A percentile compares a stretch with the other conserved stretches of the same genome.
Evolutionary conservation across 2,113 vertebrate genomes (phyloP).

Genomic region (Chamaetylas fuelleborni): DNA sequence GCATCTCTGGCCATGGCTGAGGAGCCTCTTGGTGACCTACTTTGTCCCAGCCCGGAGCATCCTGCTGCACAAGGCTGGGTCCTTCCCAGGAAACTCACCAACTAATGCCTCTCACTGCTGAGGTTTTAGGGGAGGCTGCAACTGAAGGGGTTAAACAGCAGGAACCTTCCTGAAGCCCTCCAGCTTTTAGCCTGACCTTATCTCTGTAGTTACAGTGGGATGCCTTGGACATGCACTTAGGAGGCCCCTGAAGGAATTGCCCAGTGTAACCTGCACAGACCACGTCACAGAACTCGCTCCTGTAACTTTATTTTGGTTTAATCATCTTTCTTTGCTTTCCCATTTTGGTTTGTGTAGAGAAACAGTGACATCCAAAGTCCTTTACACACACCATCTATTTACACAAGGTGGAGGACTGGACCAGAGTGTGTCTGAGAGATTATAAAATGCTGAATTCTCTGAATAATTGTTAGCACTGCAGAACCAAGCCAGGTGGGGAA

Average conservation of each 20-base stretch:
- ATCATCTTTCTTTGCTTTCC: not conserved
- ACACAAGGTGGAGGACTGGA: not conserved
- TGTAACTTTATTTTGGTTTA: not conserved
- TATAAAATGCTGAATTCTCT: not conserved
- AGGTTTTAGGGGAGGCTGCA: not conserved
- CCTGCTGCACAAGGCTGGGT: not conserved
- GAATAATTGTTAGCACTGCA: not conserved
- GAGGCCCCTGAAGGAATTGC: not conserved
- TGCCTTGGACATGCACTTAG: not conserved
- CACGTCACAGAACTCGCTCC: not conserved
- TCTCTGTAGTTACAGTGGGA: not conserved
- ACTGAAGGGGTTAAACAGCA: not conserved
- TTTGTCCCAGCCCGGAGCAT: not conserved
- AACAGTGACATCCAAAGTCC: slow-evolving; percentile 70
- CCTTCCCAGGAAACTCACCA: not conserved
- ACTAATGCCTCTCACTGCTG: not conserved
- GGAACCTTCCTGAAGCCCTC: not conserved
- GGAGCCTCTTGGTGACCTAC: slow-evolving; percentile 27
- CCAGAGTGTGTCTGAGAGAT: not conserved
- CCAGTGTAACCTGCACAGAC: not conserved
- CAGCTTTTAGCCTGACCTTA: not conserved
- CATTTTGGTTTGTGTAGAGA: slow-evolving; percentile 10
- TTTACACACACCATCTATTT: not conserved
- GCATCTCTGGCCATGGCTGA: not conserved
- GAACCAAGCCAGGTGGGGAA: not conserved